These are phyloP conservation scores for Crocallis elinguaria DNA, from an alignment of 2,888 invertebrate species.

Conservation along the genomic window DNA sequence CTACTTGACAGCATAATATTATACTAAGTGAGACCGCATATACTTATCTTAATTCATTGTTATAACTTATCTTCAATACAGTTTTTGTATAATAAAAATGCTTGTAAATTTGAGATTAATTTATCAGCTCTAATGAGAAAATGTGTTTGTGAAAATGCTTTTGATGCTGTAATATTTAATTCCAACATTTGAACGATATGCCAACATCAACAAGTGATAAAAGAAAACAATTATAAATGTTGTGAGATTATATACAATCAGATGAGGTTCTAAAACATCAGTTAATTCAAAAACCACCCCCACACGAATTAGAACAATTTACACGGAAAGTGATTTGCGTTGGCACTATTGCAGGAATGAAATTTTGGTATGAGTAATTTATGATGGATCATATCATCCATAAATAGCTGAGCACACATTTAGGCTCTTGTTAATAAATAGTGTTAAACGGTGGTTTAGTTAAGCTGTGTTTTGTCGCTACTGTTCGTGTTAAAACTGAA, in stretches of 20 bases:
- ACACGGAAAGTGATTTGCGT: not conserved
- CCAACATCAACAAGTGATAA: not conserved
- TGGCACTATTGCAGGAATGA: too few relatives aligned
- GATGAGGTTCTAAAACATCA: not conserved
- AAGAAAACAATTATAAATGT: not conserved
- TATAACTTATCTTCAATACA: too few relatives aligned
- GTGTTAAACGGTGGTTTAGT: too few relatives aligned
- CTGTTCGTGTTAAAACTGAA: too few relatives aligned
- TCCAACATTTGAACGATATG: not conserved
- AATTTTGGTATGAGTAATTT: too few relatives aligned
- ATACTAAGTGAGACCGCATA: too few relatives aligned
- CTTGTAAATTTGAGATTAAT: conserved; percentile 1
- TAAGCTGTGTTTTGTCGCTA: too few relatives aligned
- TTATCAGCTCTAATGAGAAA: not conserved
- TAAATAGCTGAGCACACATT: too few relatives aligned
- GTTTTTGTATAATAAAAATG: too few relatives aligned
- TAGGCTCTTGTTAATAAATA: too few relatives aligned
- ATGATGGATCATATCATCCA: too few relatives aligned
- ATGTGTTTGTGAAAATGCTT: not conserved
- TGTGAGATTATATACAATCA: conserved; percentile 10
- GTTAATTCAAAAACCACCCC: conserved; percentile 16
- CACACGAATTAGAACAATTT: conserved; percentile 7
- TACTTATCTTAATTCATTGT: too few relatives aligned
- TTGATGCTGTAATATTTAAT: not conserved
- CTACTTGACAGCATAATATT: not conserved